Conservation (phyloP, 2,797 vertebrate species). For the Harpagifer antarcticus region DNA sequence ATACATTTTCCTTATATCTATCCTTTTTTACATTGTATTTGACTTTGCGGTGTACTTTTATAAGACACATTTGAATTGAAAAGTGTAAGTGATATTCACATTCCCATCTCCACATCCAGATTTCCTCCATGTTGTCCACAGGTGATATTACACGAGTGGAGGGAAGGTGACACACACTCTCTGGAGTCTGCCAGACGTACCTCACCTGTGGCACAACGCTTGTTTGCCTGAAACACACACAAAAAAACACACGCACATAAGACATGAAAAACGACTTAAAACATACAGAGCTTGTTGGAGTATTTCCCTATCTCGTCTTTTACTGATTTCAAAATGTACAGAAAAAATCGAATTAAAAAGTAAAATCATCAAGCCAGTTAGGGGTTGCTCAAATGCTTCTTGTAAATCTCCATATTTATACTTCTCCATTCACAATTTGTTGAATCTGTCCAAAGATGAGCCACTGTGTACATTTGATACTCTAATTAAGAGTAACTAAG, state of each 20-base stretch:
- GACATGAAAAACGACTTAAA: slow-evolving; percentile 12
- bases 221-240: slow-evolving; percentile 82
- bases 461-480: neutral
- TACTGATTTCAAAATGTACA: neutral
- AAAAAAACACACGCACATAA: slow-evolving; percentile 8
- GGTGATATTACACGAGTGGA: slow-evolving; percentile 85
- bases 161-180: slow-evolving; percentile 82
- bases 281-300: slow-evolving; percentile 23
- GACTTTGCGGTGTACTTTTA: neutral
- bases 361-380: neutral
- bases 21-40: slow-evolving; percentile 7
- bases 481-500: neutral
- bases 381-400: neutral
- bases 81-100: slow-evolving; percentile 82
- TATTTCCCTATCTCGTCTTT: neutral
- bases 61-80: neutral
- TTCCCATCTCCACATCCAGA: slow-evolving; percentile 89
- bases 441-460: neutral
- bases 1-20: neutral
- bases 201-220: slow-evolving; percentile 85
- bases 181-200: slow-evolving; percentile 89
- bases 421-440: neutral
- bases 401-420: neutral
- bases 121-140: slow-evolving; percentile 87
- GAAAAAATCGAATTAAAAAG: neutral